phyloP scores from a whole-genome alignment of 2,888 invertebrate genomes.

The Microchrysa polita region DNA sequence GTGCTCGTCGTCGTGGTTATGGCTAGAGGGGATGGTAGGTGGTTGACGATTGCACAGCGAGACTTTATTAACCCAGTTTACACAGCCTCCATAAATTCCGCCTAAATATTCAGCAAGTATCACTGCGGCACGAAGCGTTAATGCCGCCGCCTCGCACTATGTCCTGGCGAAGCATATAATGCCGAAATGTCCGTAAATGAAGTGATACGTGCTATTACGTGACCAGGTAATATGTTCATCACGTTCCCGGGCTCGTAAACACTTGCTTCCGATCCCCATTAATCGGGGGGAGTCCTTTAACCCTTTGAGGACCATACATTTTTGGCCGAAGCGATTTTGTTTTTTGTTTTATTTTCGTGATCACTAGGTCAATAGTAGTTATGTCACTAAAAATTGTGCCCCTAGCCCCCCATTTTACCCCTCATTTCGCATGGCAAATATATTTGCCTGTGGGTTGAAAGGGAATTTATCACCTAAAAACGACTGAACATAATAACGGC shows the following conservation, averaged over 20 bases:
- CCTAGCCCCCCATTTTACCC: no score
- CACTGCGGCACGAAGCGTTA: not conserved
- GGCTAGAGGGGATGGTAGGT: no score
- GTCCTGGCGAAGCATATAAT: not conserved
- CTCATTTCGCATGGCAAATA: no score
- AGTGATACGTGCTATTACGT: not conserved
- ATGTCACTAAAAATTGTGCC: no score
- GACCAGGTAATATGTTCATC: slow-evolving; percentile 20
- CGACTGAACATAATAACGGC: no score
- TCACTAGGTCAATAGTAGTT: no score
- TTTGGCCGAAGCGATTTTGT: no score
- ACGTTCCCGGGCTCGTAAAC: slow-evolving; percentile 24
- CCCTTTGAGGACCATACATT: no score
- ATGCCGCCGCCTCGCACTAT: not conserved
- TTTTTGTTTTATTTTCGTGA: no score
- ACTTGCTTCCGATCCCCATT: slow-evolving; percentile 24
- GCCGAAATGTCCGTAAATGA: slow-evolving; percentile 17
- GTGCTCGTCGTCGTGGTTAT: not conserved
- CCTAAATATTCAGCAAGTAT: slow-evolving; percentile 15
- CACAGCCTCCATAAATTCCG: slow-evolving; percentile 21
- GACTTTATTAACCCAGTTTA: slow-evolving; percentile 36
- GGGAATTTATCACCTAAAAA: no score
- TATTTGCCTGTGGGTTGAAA: no score
- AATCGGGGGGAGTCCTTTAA: not conserved
- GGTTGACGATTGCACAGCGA: not conserved